phyloP scores from a whole-genome alignment of 2,113 vertebrate genomes.

The Procavia capensis region DNA sequence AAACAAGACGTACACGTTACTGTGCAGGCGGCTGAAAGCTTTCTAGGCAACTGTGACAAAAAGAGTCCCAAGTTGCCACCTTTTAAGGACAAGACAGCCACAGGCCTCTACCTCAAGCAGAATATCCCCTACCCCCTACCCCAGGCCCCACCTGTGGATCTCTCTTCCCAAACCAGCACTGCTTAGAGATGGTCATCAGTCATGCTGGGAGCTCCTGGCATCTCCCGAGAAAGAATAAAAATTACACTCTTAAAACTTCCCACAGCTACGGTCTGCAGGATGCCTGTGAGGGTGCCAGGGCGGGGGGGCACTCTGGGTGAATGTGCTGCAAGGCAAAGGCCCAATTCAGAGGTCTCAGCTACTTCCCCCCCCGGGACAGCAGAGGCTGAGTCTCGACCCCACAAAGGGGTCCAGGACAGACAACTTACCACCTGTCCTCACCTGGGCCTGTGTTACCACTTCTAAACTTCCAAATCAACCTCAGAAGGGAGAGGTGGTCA shows the following conservation, averaged over 20 bases:
- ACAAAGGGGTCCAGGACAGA: background rate
- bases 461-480: background rate
- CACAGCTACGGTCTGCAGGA: fast-evolving
- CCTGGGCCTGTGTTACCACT: background rate
- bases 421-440: background rate
- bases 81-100: background rate
- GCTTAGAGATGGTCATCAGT: background rate
- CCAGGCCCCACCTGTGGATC: background rate
- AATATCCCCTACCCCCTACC: background rate
- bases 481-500: background rate
- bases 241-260: background rate
- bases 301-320: background rate
- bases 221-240: background rate
- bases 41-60: background rate
- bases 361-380: background rate
- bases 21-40: background rate
- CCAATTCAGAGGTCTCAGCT: no score
- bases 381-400: background rate
- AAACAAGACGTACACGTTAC: background rate
- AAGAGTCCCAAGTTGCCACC: background rate
- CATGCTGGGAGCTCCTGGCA: background rate
- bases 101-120: background rate
- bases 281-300: background rate
- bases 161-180: background rate
- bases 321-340: fast-evolving